phyloP scores from a whole-genome alignment of 2,797 vertebrate genomes.

The Eulemur mongoz region DNA sequence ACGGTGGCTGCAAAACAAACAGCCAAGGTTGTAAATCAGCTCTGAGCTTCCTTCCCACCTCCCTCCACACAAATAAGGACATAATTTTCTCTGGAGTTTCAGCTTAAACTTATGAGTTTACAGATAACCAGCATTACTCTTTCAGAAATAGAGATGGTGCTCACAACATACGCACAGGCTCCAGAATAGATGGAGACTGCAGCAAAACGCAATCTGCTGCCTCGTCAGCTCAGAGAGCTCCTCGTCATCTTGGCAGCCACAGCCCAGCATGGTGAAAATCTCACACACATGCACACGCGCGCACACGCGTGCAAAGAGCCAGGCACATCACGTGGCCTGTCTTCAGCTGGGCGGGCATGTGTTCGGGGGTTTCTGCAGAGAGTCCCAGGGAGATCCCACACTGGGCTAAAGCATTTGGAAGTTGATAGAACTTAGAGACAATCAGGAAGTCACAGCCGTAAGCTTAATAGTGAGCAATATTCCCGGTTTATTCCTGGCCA shows the following conservation, averaged over 20 bases:
- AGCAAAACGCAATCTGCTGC: neutral
- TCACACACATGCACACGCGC: neutral
- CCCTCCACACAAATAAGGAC: neutral
- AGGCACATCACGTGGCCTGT: accelerated
- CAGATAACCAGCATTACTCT: constrained; percentile 42
- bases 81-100: constrained; percentile 31
- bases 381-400: neutral
- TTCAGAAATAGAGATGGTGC: neutral
- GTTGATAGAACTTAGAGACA: neutral
- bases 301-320: no score
- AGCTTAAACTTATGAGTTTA: constrained; percentile 24
- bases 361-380: neutral
- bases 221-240: neutral
- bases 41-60: neutral
- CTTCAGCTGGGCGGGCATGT: neutral
- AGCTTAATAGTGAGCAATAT: neutral
- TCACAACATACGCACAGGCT: neutral
- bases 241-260: neutral
- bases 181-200: neutral
- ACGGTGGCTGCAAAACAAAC: neutral
- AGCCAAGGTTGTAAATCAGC: constrained; percentile 40
- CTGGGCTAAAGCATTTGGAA: neutral
- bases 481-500: neutral
- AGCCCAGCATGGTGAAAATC: neutral
- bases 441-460: neutral